Conservation (phyloP, 2,888 invertebrate genomes). For the Erannis defoliaria region DNA sequence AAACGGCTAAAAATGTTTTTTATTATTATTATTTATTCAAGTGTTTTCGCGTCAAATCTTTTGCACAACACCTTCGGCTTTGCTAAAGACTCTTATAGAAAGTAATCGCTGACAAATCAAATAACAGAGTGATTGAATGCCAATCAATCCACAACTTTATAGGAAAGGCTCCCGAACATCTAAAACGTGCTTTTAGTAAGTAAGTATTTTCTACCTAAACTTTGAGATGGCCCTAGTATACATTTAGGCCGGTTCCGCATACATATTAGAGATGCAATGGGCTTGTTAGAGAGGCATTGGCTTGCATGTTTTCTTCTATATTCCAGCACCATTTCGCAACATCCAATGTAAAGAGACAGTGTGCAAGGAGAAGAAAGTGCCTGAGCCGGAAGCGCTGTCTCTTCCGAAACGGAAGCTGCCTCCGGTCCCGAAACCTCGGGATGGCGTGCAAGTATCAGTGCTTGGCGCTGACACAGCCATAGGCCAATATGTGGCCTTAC, state of each 20-base stretch:
- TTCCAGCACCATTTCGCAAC: constrained; percentile 73
- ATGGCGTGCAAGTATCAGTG: constrained; percentile 76
- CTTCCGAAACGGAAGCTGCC: constrained; percentile 54
- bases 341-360: constrained; percentile 56
- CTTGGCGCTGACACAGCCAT: constrained; percentile 83
- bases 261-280: too few species aligned
- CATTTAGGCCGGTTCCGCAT: too few species aligned
- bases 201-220: too few species aligned
- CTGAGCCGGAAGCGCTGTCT: constrained; percentile 58
- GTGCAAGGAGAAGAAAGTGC: constrained; percentile 41
- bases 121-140: too few species aligned
- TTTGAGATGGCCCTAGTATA: too few species aligned
- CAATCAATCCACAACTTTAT: too few species aligned
- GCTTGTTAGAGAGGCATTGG: background rate
- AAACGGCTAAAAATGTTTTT: background rate
- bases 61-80: too few species aligned
- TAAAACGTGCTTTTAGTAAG: too few species aligned
- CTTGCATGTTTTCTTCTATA: background rate
- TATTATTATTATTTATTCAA: background rate
- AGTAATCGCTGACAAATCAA: too few species aligned
- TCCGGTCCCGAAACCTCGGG: constrained; percentile 60
- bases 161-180: too few species aligned
- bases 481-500: constrained; percentile 79
- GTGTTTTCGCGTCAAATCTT: too few species aligned
- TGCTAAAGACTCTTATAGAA: too few species aligned